phyloP scores from a whole-genome alignment of 2,113 vertebrate species.

The Antigone vipio region DNA sequence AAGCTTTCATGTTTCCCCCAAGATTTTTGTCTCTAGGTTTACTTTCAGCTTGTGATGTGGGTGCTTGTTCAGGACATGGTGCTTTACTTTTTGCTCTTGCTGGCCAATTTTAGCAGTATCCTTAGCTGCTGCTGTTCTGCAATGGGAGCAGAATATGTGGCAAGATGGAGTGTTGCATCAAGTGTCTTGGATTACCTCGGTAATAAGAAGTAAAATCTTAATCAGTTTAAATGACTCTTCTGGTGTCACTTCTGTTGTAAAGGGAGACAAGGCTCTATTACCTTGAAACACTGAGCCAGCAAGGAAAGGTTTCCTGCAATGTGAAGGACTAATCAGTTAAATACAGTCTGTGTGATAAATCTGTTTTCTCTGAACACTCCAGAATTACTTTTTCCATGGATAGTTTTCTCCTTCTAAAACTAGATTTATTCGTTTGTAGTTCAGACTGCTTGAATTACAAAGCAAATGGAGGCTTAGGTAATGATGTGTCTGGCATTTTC shows the following conservation, averaged over 20 bases:
- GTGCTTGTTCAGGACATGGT: not conserved
- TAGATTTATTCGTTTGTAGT: not conserved
- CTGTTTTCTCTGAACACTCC: not conserved
- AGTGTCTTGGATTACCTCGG: not conserved
- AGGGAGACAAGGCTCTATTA: not conserved
- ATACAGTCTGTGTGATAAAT: not conserved
- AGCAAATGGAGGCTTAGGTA: not conserved
- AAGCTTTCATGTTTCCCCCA: not conserved
- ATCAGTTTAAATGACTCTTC: not conserved
- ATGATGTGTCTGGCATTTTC: not conserved
- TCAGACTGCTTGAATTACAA: not conserved
- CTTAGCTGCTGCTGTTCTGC: not conserved
- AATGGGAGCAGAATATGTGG: not conserved
- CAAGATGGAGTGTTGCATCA: not conserved
- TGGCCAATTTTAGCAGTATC: not conserved
- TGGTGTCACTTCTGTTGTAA: accelerated
- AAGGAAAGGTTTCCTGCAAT: not conserved
- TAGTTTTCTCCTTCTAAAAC: not conserved
- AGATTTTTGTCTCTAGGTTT: not conserved
- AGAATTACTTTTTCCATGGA: not conserved
- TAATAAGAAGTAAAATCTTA: not conserved
- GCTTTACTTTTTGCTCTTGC: not conserved
- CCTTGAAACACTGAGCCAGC: not conserved
- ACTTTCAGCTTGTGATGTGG: not conserved
- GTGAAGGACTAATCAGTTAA: not conserved